These are phyloP conservation scores for Pseudochaenichthys georgianus DNA, from an alignment of 2,797 vertebrate genomes.

Conservation along the genomic window DNA sequence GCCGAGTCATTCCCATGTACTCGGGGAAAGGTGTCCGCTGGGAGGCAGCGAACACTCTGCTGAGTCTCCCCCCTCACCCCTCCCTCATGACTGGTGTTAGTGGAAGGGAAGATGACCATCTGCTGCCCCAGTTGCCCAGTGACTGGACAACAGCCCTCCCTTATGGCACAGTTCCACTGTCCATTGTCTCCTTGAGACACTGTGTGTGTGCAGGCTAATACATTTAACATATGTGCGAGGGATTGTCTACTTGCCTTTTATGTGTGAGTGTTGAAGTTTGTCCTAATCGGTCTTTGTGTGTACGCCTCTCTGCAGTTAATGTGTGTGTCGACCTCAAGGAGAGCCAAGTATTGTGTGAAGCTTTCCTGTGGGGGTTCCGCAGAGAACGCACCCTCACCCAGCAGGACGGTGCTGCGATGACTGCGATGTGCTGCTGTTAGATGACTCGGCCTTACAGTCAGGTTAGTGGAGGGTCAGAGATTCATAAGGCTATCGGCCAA, in stretches of 20 bases:
- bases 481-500: constrained; percentile 59
- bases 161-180: constrained; percentile 81
- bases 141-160: constrained; percentile 81
- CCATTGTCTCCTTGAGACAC: constrained; percentile 65
- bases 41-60: constrained; percentile 49
- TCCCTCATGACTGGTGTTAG: constrained; percentile 70
- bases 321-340: constrained; percentile 63
- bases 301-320: constrained; percentile 33
- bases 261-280: constrained; percentile 46
- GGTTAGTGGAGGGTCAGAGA: constrained; percentile 65
- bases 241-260: constrained; percentile 48
- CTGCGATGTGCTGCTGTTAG: constrained; percentile 2
- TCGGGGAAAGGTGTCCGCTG: constrained; percentile 62
- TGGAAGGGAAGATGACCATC: constrained; percentile 85
- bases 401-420: constrained; percentile 40
- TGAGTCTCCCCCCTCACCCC: constrained; percentile 30
- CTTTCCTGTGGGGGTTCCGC: constrained; percentile 80
- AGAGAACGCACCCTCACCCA: constrained; percentile 67
- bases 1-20: constrained; percentile 76
- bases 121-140: constrained; percentile 85
- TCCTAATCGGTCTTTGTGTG: constrained; percentile 45
- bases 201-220: constrained; percentile 1
- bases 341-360: constrained; percentile 81
- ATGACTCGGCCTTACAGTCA: constrained; percentile 44
- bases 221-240: constrained; percentile 23